Percentiles rank a stretch among this genome's conserved stretches.
Conservation (phyloP, 1,140 invertebrate species). For the Bombus haemorrhoidalis region DNA sequence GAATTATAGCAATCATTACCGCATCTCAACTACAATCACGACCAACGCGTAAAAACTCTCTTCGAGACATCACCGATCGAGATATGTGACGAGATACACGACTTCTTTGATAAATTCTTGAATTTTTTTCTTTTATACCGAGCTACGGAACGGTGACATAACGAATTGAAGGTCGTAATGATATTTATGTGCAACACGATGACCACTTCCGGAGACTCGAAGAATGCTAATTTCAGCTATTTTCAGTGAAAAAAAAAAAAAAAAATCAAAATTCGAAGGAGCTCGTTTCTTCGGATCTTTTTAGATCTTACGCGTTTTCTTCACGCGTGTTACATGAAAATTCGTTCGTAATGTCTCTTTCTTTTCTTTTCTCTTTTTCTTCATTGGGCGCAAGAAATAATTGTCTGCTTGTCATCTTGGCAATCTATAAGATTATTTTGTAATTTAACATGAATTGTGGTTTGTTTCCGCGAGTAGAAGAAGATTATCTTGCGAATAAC, state of each 20-base stretch:
- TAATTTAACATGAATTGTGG: too few species aligned
- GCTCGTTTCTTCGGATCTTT: background rate
- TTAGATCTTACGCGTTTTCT: background rate
- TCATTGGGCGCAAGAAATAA: background rate
- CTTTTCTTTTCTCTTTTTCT: background rate
- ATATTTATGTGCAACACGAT: slow-evolving; percentile 10
- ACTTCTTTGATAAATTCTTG: slow-evolving; percentile 16
- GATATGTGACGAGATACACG: slow-evolving; percentile 2
- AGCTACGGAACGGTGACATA: slow-evolving; percentile 12
- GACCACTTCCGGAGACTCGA: slow-evolving; percentile 8
- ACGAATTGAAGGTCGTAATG: slow-evolving; percentile 30
- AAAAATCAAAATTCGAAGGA: background rate
- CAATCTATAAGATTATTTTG: too few species aligned
- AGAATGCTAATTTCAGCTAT: background rate
- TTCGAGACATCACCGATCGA: background rate
- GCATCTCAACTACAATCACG: background rate
- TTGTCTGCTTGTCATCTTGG: too few species aligned
- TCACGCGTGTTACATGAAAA: background rate
- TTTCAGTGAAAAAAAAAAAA: too few species aligned
- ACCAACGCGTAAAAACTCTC: background rate
- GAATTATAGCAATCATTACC: slow-evolving; percentile 9
- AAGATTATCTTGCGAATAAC: too few species aligned
- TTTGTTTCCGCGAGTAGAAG: too few species aligned
- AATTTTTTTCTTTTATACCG: background rate
- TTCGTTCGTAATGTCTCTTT: background rate